phyloP scores from a whole-genome alignment of 1,140 invertebrate genomes.

The Rhynchophorus ferrugineus region DNA sequence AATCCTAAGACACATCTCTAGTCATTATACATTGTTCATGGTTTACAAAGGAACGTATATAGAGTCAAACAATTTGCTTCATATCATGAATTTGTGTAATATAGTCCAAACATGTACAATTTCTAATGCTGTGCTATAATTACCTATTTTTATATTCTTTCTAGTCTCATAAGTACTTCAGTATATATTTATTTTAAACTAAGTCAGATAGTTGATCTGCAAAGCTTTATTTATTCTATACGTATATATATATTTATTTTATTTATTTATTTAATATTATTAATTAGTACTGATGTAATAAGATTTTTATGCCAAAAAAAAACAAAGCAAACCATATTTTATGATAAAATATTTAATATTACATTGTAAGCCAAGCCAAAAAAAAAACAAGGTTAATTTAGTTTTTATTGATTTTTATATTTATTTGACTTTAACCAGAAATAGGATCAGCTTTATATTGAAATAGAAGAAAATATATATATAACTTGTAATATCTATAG shows the following conservation, averaged over 20 bases:
- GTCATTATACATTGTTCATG: conserved; percentile 14
- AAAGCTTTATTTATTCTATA: not conserved
- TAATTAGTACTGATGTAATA: conserved; percentile 12
- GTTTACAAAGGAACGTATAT: conserved; percentile 4
- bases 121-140: conserved; percentile 23
- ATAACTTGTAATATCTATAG: not conserved
- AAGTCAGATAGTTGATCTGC: not conserved
- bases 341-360: not conserved
- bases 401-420: too few species aligned
- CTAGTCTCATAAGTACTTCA: conserved; percentile 22
- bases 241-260: conserved; percentile 8
- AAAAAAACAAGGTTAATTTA: too few species aligned
- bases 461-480: not conserved
- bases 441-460: not conserved
- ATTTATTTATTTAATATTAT: conserved; percentile 24
- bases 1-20: conserved; percentile 6
- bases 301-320: not conserved
- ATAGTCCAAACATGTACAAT: conserved; percentile 20
- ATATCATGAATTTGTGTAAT: conserved; percentile 20
- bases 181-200: conserved; percentile 12
- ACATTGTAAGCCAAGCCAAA: not conserved
- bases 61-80: conserved; percentile 8
- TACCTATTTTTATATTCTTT: conserved; percentile 19
- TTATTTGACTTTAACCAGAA: too few species aligned
- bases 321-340: not conserved